A percentile compares a stretch with the other conserved stretches of the same genome.
These are phyloP conservation scores for Diplosoma virens DNA, from an alignment of 23 tunicate species.

Conservation along the genomic window DNA sequence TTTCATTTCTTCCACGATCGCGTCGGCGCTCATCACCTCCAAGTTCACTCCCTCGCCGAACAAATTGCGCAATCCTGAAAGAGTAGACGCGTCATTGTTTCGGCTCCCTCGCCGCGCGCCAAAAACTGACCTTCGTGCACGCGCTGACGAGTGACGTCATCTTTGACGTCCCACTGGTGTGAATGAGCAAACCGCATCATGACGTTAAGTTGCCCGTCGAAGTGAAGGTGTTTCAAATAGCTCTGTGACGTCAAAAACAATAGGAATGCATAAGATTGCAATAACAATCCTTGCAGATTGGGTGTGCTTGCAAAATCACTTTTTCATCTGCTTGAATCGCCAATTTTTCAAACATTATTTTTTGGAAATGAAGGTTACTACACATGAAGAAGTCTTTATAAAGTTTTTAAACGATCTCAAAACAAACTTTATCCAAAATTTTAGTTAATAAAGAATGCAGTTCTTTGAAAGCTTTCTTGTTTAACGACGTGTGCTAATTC, in stretches of 20 bases:
- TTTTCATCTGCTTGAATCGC: neutral
- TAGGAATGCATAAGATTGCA: neutral
- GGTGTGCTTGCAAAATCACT: neutral
- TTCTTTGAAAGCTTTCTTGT: too few relatives aligned
- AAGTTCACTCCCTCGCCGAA: conserved; percentile 82
- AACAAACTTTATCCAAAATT: too few relatives aligned
- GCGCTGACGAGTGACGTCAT: conserved; percentile 54
- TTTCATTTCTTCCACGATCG: conserved; percentile 81
- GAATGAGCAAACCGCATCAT: conserved; percentile 91
- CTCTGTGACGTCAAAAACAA: conserved; percentile 22
- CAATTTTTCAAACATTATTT: too few relatives aligned
- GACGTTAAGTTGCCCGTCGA: conserved; percentile 92
- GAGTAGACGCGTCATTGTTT: neutral
- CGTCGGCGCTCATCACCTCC: conserved; percentile 87
- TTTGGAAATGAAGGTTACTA: too few relatives aligned
- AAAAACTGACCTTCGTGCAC: conserved; percentile 56
- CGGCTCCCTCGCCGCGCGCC: neutral
- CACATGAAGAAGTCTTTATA: too few relatives aligned
- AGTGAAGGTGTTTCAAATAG: conserved; percentile 71
- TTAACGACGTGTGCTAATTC: too few relatives aligned
- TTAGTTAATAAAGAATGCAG: too few relatives aligned
- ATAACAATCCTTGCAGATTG: neutral
- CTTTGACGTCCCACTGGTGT: conserved; percentile 90
- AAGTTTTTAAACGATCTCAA: too few relatives aligned
- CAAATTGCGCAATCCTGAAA: conserved; percentile 65